These are phyloP conservation scores for Lagorchestes hirsutus DNA, from an alignment of 2,797 vertebrate species.

Conservation along the genomic window DNA sequence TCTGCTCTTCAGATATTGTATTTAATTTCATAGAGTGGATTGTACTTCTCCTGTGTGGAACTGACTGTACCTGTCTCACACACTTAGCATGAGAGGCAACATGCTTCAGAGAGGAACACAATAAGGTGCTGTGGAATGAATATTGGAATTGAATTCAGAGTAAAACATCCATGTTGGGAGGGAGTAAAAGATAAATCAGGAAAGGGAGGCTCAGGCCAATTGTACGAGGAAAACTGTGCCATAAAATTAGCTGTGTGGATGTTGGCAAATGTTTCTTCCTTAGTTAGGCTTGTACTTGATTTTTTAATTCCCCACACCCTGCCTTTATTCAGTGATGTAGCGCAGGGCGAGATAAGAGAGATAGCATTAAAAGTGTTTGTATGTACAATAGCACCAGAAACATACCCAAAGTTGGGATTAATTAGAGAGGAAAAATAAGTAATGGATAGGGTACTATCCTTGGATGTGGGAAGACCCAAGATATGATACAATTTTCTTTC, in stretches of 20 bases:
- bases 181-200: neutral
- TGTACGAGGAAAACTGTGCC: neutral
- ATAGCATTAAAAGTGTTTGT: neutral
- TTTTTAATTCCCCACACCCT: neutral
- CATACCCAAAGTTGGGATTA: neutral
- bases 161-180: neutral
- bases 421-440: neutral
- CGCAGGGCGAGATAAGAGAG: neutral
- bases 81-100: neutral
- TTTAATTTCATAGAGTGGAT: neutral
- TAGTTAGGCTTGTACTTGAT: neutral
- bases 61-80: neutral
- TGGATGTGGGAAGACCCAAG: neutral
- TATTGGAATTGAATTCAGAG: neutral
- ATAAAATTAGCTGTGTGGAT: neutral
- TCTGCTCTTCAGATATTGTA: neutral
- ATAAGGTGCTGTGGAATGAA: neutral
- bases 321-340: neutral
- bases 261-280: neutral
- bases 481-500: neutral
- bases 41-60: neutral
- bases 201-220: neutral
- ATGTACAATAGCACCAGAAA: neutral
- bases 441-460: neutral
- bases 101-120: neutral